A percentile compares a stretch with the other conserved stretches of the same genome.
Conservation (phyloP, 1,140 invertebrate genomes). For the Eumeta japonica region DNA sequence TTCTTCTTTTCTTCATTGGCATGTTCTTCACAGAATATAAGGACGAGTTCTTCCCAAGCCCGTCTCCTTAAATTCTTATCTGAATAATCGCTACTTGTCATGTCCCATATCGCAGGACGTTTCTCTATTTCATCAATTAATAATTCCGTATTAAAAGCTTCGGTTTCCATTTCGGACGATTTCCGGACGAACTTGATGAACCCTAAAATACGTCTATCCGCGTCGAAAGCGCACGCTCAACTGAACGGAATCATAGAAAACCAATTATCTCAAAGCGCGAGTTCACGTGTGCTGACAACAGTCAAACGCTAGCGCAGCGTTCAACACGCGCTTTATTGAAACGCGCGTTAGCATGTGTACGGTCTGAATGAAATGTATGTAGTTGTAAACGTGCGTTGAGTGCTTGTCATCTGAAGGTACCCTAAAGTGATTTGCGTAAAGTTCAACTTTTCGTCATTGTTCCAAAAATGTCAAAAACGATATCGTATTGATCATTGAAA, state of each 20-base stretch:
- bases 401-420: too few relatives aligned
- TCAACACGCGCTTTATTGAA: constrained; percentile 16
- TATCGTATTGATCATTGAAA: too few relatives aligned
- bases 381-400: constrained; percentile 18
- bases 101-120: constrained; percentile 11
- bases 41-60: constrained; percentile 11
- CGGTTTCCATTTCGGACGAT: constrained; percentile 7
- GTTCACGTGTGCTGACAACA: constrained; percentile 14
- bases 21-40: constrained; percentile 8
- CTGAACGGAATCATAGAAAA: constrained; percentile 19
- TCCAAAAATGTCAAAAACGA: too few relatives aligned
- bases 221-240: constrained; percentile 16
- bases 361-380: constrained; percentile 15
- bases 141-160: constrained; percentile 12
- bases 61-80: constrained; percentile 10
- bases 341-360: constrained; percentile 15
- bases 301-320: constrained; percentile 14
- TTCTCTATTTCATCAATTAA: constrained; percentile 14
- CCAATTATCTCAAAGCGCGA: constrained; percentile 15
- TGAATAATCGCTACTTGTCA: constrained; percentile 10
- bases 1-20: constrained; percentile 6
- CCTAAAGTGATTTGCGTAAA: too few relatives aligned
- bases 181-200: constrained; percentile 3
- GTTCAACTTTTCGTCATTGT: too few relatives aligned
- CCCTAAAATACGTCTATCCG: constrained; percentile 10